Base-by-base conservation (phyloP, 2,888 invertebrate species). In the Cataglyphis altisquamis region DNA sequence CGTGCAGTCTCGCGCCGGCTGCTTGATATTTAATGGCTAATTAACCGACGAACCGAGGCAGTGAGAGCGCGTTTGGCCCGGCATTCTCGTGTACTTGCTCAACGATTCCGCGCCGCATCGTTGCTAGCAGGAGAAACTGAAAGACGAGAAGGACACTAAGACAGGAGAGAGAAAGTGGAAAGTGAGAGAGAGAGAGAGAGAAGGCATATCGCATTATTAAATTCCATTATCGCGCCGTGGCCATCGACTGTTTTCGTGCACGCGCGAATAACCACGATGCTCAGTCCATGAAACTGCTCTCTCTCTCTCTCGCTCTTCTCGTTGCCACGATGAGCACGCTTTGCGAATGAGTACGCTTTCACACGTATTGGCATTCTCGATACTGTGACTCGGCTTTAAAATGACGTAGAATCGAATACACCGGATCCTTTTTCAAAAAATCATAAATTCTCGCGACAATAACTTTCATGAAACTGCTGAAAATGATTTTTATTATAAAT, bases 11-110 rank as follows among this genome's bases (percentile, higher is more conserved):
- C 85, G 87, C 88, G 89, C 89, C 90, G 88, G 91, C 88, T 92
- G 91, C 91, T 92, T 91, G 87, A 91, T 92, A 92, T 91, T 92
- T 93, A 93, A 93, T 91, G 91, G 90, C 91, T 92, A 92, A 93
- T 93, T 93, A 93, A 93, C 89, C 84, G 87, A 62, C 86, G 84
- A 84, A 77, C 81, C 85, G 86, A 84, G 86, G 83, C 55, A 78
- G 60, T 52, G 81, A 82, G 57, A 52, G 83, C 83, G 82, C 45
- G 52, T 52, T 60, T 80, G 72, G 72, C 45, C 45, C 82, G 70
- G 64, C 72, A 67, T 57, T 52, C 80, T 64, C 72, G 45, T 66
- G 83, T 64, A 82, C 75, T 70, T 52, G 73, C 81, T 63, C 63
- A 15, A 74, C 52, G 63, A 8, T 68, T 45, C 72, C 57, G 36